These are phyloP conservation scores for Psittacula derbiana DNA, from an alignment of 2,797 vertebrate species.

Conservation along the genomic window DNA sequence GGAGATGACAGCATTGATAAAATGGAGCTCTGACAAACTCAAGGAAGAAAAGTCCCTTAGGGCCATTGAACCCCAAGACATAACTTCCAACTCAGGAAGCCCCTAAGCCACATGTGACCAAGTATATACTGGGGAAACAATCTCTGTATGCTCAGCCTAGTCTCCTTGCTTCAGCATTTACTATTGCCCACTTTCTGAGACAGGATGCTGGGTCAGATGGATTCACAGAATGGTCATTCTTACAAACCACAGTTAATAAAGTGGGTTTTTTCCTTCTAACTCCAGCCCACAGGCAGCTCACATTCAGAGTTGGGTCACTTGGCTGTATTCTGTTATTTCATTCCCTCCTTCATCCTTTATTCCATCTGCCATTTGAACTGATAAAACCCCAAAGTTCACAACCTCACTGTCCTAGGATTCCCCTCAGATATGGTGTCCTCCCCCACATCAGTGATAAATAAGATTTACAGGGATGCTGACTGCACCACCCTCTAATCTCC, in stretches of 20 bases:
- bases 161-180: not conserved
- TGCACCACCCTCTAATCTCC: slow-evolving; percentile 54
- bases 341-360: not conserved
- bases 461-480: slow-evolving; percentile 63
- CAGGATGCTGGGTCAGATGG: not conserved
- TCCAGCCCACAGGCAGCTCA: not conserved
- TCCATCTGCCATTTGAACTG: slow-evolving; percentile 27
- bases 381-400: slow-evolving; percentile 53
- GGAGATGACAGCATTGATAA: not conserved
- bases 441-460: slow-evolving; percentile 36
- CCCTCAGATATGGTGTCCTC: slow-evolving; percentile 29
- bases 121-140: not conserved
- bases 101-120: not conserved
- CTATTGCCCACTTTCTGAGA: not conserved
- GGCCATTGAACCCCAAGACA: not conserved
- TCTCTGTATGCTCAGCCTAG: not conserved
- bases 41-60: not conserved
- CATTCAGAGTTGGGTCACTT: not conserved
- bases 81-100: not conserved
- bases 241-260: not conserved
- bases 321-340: not conserved
- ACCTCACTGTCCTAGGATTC: slow-evolving; percentile 54
- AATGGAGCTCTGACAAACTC: not conserved
- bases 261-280: not conserved
- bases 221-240: not conserved